Percentiles rank a stretch among this genome's conserved stretches.
Conservation (phyloP, 2,113 vertebrate species). For the Perognathus longimembris region DNA sequence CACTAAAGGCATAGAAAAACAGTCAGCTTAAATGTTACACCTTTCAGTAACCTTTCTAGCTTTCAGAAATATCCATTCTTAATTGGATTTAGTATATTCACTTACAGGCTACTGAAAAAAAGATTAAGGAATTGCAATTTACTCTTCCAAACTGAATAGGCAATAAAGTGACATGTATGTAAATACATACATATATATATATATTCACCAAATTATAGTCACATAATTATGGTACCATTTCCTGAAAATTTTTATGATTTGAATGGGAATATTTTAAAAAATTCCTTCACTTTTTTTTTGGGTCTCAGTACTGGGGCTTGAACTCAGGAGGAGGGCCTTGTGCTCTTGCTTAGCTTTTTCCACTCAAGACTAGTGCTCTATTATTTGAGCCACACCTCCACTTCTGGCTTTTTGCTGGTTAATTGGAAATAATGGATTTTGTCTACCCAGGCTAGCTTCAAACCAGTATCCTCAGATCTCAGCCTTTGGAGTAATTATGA, state of each 20-base stretch:
- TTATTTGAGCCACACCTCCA: too few species aligned
- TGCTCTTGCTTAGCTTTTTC: too few species aligned
- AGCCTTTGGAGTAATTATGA: too few species aligned
- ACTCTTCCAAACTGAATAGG: slow-evolving; percentile 18
- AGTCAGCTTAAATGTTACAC: neutral
- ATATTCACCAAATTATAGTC: neutral
- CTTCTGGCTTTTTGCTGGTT: too few species aligned
- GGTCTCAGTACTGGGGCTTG: too few species aligned
- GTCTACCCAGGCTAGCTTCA: too few species aligned
- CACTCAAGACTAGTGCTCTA: too few species aligned
- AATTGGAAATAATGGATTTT: too few species aligned
- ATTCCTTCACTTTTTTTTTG: neutral
- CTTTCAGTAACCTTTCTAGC: neutral
- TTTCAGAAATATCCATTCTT: neutral
- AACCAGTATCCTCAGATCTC: too few species aligned
- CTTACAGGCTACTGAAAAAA: slow-evolving; percentile 13
- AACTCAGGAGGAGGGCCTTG: too few species aligned
- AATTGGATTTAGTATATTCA: neutral
- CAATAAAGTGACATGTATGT: neutral
- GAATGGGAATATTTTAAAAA: slow-evolving; percentile 54
- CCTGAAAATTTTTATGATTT: slow-evolving; percentile 75
- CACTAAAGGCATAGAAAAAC: neutral
- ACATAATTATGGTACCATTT: slow-evolving; percentile 25
- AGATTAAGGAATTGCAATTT: neutral
- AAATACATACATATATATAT: too few species aligned